These are phyloP conservation scores for Ametastegia equiseti DNA, from an alignment of 2,888 invertebrate species.

Conservation along the genomic window DNA sequence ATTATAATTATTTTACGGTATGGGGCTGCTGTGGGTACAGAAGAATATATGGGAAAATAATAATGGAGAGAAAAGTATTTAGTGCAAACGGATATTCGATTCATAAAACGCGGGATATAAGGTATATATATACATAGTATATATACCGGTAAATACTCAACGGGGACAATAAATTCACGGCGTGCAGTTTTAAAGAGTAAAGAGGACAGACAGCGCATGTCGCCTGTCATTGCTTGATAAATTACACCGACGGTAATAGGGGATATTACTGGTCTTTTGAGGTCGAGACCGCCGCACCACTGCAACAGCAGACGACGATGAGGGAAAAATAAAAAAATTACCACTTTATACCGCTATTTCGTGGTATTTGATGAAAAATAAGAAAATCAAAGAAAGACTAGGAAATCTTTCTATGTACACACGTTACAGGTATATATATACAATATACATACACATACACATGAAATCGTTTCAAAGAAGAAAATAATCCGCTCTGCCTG, in stretches of 20 bases:
- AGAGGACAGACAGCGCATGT: conserved; percentile 48
- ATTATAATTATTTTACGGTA: too few species aligned
- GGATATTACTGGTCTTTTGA: conserved; percentile 44
- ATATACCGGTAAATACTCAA: conserved; percentile 25
- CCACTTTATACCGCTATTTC: conserved; percentile 31
- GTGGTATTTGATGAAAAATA: not conserved
- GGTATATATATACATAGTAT: too few species aligned
- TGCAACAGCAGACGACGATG: not conserved
- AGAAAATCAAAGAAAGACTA: not conserved
- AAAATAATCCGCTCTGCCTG: not conserved
- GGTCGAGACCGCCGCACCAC: conserved; percentile 39
- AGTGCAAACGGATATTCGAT: conserved; percentile 39
- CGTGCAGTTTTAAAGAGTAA: conserved; percentile 41
- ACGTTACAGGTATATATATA: too few species aligned
- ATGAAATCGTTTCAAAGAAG: conserved; percentile 3
- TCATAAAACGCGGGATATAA: conserved; percentile 28
- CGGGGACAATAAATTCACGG: conserved; percentile 43
- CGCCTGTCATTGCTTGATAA: conserved; percentile 49
- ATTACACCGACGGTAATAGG: conserved; percentile 39
- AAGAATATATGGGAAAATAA: not conserved
- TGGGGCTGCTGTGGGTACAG: not conserved
- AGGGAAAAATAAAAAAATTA: not conserved
- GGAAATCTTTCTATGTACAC: too few species aligned
- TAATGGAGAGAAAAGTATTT: not conserved
- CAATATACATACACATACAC: too few species aligned